These are phyloP conservation scores for Lamellibrachia satsuma DNA, from an alignment of 2,888 invertebrate genomes.

Conservation along the genomic window DNA sequence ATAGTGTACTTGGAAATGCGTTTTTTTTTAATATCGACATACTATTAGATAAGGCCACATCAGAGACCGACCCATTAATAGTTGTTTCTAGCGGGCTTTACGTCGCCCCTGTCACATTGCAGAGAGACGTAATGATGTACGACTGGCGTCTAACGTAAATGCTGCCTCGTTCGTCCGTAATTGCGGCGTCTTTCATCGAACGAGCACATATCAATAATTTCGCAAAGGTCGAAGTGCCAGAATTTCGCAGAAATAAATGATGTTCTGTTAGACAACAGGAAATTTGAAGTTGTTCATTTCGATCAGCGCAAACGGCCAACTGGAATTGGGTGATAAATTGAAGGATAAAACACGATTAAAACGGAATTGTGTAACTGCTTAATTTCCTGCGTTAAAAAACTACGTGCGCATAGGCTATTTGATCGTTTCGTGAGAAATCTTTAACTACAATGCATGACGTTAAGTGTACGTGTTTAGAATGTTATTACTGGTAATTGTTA, in stretches of 20 bases:
- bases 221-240: not conserved
- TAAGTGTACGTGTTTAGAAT: not conserved
- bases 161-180: not conserved
- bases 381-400: not conserved
- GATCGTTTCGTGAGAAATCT: not conserved
- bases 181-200: not conserved
- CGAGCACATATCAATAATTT: not conserved
- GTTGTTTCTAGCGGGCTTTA: too few species aligned
- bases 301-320: not conserved
- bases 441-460: not conserved
- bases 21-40: not conserved
- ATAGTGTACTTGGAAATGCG: not conserved
- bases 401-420: not conserved
- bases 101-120: too few species aligned
- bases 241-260: not conserved
- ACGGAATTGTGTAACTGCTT: not conserved
- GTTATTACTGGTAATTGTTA: not conserved
- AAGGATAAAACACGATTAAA: constrained; percentile 1
- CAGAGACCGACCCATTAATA: constrained; percentile 17
- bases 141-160: not conserved
- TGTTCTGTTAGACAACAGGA: not conserved
- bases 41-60: not conserved
- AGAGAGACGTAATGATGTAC: not conserved
- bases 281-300: constrained; percentile 11
- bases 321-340: constrained; percentile 3